A percentile compares a stretch with the other conserved stretches of the same genome.
Conservation (phyloP, 1,140 invertebrate species). For the Hypothenemus hampei region DNA sequence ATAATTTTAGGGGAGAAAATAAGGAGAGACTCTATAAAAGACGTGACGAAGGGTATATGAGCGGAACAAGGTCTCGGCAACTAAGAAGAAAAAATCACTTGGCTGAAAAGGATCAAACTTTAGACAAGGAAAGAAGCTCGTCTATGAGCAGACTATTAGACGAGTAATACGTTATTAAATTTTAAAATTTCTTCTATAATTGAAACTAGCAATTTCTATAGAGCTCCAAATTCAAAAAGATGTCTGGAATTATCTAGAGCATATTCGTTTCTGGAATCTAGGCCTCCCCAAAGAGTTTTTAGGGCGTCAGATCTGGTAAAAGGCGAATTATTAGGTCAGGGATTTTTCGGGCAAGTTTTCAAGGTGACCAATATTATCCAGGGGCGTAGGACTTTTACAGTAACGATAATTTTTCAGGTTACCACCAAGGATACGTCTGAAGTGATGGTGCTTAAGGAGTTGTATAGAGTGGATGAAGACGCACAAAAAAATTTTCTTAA, state of each 20-base stretch:
- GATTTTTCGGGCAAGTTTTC: conserved; percentile 89
- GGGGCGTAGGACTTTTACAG: neutral
- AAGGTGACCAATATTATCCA: conserved; percentile 58
- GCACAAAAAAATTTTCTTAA: conserved; percentile 91
- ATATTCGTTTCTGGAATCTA: conserved; percentile 79
- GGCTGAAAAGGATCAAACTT: conserved; percentile 42
- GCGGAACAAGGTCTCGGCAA: conserved; percentile 46
- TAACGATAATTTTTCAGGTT: conserved; percentile 12
- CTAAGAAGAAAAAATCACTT: conserved; percentile 45
- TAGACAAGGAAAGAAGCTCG: conserved; percentile 73
- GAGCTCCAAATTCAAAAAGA: conserved; percentile 39
- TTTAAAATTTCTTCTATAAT: conserved; percentile 5
- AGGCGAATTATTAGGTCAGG: conserved; percentile 85
- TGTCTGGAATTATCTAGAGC: conserved; percentile 74
- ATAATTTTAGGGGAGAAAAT: conserved; percentile 43
- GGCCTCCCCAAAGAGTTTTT: conserved; percentile 76
- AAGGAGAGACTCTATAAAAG: conserved; percentile 65
- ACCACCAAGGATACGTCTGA: conserved; percentile 85
- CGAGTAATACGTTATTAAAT: no score
- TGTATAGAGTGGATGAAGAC: conserved; percentile 89
- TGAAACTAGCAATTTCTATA: conserved; percentile 7
- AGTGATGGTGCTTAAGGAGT: conserved; percentile 92
- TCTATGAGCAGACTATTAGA: conserved; percentile 82
- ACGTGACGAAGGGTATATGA: conserved; percentile 55
- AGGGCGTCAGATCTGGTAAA: conserved; percentile 82